phyloP scores from a whole-genome alignment of 2,888 invertebrate genomes.

The Harpagoxenus sublaevis region DNA sequence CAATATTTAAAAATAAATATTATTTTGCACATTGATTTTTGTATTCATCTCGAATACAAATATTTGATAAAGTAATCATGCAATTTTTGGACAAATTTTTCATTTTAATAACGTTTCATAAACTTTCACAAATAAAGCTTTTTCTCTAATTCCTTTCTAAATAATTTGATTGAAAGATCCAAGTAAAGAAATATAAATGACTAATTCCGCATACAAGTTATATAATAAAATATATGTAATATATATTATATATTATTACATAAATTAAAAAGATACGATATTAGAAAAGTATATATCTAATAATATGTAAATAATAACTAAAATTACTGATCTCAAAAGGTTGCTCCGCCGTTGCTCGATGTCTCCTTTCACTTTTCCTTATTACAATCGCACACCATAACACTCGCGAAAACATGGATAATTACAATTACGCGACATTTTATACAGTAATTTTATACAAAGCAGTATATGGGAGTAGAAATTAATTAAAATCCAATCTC shows the following conservation, averaged over 20 bases:
- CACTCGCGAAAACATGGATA: not conserved
- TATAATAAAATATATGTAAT: no score
- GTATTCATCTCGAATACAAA: not conserved
- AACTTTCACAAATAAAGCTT: not conserved
- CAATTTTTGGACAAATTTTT: not conserved
- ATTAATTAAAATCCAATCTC: not conserved
- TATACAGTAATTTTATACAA: no score
- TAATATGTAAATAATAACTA: not conserved
- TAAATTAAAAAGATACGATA: not conserved
- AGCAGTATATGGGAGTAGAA: not conserved
- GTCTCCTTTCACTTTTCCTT: not conserved
- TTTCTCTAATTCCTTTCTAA: not conserved
- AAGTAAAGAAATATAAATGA: not conserved
- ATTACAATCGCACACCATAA: not conserved
- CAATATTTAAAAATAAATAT: not conserved
- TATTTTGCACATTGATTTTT: not conserved
- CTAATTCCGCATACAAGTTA: not conserved
- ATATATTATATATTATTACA: not conserved
- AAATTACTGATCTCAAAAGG: not conserved
- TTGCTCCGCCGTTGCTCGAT: not conserved
- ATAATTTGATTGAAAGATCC: not conserved
- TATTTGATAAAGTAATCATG: not conserved
- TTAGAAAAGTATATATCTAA: not conserved
- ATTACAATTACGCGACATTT: no score
- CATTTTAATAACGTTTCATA: not conserved